These are phyloP conservation scores for Drosophila ezoana DNA, from an alignment of 2,888 invertebrate genomes.

Conservation along the genomic window DNA sequence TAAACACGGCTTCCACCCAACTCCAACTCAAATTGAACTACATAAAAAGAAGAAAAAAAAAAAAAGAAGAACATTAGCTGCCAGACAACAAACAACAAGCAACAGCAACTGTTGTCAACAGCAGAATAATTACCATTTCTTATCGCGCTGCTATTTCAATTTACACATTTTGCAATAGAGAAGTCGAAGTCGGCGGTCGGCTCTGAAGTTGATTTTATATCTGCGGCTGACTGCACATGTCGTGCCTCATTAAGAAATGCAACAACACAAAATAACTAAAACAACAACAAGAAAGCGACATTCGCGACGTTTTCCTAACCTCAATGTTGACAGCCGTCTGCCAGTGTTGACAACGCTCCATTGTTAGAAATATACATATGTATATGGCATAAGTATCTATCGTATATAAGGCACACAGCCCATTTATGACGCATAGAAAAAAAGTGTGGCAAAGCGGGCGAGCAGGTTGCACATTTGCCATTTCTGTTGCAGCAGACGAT, in stretches of 20 bases:
- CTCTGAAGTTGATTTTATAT: conserved; percentile 58
- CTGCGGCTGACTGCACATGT: conserved; percentile 42
- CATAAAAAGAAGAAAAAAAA: conserved; percentile 4
- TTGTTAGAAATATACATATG: conserved; percentile 22
- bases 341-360: conserved; percentile 24
- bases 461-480: conserved; percentile 67
- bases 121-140: conserved; percentile 61
- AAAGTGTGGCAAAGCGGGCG: conserved; percentile 54
- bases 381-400: conserved; percentile 20
- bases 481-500: conserved; percentile 37
- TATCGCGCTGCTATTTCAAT: conserved; percentile 63
- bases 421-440: conserved; percentile 53
- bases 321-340: conserved; percentile 64
- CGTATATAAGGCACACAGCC: conserved; percentile 35
- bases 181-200: conserved; percentile 47
- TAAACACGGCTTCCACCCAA: conserved; percentile 32
- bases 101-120: conserved; percentile 30
- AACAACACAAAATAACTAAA: conserved; percentile 19
- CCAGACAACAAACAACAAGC: conserved; percentile 7
- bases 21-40: conserved; percentile 17
- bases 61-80: background rate
- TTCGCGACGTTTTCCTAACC: conserved; percentile 72
- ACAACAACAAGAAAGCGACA: conserved; percentile 7
- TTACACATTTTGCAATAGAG: conserved; percentile 54
- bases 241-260: conserved; percentile 66